These are phyloP conservation scores for Ladona fulva DNA, from an alignment of 1,140 invertebrate species.

Conservation along the genomic window DNA sequence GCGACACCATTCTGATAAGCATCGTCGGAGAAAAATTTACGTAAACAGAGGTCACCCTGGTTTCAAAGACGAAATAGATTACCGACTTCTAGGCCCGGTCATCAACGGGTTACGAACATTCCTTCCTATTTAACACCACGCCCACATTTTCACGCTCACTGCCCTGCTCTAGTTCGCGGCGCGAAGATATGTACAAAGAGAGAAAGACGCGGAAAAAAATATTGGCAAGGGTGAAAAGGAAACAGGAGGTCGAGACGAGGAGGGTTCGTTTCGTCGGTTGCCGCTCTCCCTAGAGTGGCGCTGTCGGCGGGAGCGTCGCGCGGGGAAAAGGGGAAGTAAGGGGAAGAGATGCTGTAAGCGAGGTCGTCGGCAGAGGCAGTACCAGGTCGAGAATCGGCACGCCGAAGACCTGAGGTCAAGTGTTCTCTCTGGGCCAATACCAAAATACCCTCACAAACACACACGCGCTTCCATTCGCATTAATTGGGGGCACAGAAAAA, in stretches of 20 bases:
- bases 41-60: no score
- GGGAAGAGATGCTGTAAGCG: not conserved
- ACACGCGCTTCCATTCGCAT: no score
- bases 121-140: no score
- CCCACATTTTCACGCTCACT: no score
- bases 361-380: constrained; percentile 1
- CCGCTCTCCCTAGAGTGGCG: not conserved
- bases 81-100: no score
- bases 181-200: not conserved
- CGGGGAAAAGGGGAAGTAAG: not conserved
- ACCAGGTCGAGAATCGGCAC: not conserved
- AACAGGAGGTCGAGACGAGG: not conserved
- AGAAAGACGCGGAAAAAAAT: not conserved
- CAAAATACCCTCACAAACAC: no score
- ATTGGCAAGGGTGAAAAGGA: not conserved
- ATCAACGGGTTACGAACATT: no score
- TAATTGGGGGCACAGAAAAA: no score
- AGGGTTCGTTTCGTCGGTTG: not conserved
- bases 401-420: not conserved
- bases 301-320: not conserved
- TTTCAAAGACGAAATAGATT: no score
- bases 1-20: no score
- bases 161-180: no score
- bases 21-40: no score
- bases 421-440: not conserved